Evolutionary conservation across 1,140 invertebrate genomes (phyloP).

Genomic region (Listronotus bonariensis): DNA sequence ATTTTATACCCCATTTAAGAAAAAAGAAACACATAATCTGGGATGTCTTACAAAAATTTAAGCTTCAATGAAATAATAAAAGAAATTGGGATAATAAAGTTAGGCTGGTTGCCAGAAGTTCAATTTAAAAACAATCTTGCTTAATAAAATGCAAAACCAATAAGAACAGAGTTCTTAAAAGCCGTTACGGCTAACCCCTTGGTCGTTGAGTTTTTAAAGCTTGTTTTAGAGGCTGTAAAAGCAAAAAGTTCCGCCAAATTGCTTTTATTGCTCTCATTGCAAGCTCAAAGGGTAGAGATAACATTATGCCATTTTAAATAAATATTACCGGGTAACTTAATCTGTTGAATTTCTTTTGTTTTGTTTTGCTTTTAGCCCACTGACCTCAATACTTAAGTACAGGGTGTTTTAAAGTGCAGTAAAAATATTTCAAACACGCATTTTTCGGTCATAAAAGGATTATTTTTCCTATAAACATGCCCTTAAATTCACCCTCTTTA

Average conservation of each 20-base stretch:
- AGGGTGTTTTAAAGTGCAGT: no score
- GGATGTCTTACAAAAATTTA: background rate
- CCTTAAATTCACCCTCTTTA: no score
- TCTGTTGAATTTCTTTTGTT: background rate
- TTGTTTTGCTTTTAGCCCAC: no score
- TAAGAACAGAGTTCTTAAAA: slow-evolving; percentile 11
- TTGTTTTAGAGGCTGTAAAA: slow-evolving; percentile 29
- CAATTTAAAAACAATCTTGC: slow-evolving; percentile 14
- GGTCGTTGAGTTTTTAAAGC: slow-evolving; percentile 22
- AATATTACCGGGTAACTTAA: slow-evolving; percentile 1
- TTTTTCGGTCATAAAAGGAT: no score
- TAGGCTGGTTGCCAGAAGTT: slow-evolving; percentile 6
- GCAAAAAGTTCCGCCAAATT: slow-evolving; percentile 32
- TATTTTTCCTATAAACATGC: no score
- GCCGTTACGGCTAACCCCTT: slow-evolving; percentile 20
- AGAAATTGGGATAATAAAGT: background rate
- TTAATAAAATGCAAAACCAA: slow-evolving; percentile 10
- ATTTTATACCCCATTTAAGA: slow-evolving; percentile 18
- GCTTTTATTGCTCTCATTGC: slow-evolving; percentile 30
- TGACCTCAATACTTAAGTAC: no score
- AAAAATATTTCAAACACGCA: no score
- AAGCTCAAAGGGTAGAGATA: slow-evolving; percentile 11
- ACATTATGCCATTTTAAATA: slow-evolving; percentile 2
- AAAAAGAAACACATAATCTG: slow-evolving; percentile 7
- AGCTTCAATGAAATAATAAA: background rate